These are phyloP conservation scores for Carabus problematicus DNA, from an alignment of 2,888 invertebrate species.

Conservation along the genomic window DNA sequence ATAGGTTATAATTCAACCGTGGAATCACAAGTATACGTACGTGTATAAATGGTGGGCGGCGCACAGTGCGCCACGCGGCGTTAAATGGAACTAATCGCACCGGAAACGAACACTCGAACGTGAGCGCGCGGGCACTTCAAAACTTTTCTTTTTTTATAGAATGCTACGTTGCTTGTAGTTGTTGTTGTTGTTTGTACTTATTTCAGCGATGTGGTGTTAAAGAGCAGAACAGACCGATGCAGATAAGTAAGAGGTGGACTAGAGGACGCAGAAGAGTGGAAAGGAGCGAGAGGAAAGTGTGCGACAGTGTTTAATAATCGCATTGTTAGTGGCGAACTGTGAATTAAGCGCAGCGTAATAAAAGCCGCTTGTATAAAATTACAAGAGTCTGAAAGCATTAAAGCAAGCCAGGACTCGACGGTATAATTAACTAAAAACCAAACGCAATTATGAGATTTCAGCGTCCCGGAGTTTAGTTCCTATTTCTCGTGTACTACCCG, in stretches of 20 bases:
- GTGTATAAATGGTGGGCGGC: background rate
- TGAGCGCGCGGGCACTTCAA: conserved; percentile 25
- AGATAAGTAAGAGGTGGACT: too few relatives aligned
- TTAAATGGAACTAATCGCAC: conserved; percentile 20
- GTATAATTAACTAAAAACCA: conserved; percentile 43
- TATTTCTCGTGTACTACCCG: conserved; percentile 16
- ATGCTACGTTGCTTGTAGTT: background rate
- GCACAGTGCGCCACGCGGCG: conserved; percentile 23
- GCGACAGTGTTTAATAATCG: conserved; percentile 32
- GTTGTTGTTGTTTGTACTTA: background rate
- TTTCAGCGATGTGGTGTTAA: background rate
- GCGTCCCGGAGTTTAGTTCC: conserved; percentile 29
- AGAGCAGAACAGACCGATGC: background rate
- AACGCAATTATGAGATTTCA: conserved; percentile 42
- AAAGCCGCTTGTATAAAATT: conserved; percentile 40
- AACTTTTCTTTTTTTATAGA: conserved; percentile 21
- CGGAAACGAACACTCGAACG: conserved; percentile 17
- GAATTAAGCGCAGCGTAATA: conserved; percentile 36
- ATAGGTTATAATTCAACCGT: too few relatives aligned
- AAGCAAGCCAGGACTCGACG: conserved; percentile 22
- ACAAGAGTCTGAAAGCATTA: conserved; percentile 40
- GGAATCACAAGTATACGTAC: too few relatives aligned
- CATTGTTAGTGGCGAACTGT: conserved; percentile 29
- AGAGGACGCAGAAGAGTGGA: too few relatives aligned
- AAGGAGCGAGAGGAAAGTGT: background rate